Evolutionary conservation across 1,140 invertebrate species (phyloP), one percentile per base, ranked within the genome.

Genomic region (Drosophila nannoptera): DNA sequence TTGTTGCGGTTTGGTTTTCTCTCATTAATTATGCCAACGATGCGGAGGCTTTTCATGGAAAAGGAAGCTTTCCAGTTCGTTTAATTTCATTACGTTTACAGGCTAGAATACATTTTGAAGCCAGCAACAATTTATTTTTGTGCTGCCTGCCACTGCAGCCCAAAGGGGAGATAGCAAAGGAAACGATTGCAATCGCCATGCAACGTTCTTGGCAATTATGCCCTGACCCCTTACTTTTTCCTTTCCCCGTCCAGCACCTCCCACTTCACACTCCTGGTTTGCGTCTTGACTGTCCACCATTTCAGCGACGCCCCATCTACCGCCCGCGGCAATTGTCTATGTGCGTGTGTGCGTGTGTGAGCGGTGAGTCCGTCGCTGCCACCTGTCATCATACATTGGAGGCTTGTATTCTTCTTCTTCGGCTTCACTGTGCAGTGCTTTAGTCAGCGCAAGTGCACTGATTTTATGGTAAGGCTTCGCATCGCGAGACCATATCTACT

Each of bases 51-150:
- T 78, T 77, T 77, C 50, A 69, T 77, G 62, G 75, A 66, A 82
- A 82, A 82, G 78, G 78, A 82, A 83, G 78, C 78, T 82, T 82
- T 82, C 78, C 78, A 82, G 78, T 82, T 82, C 67, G 78, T 78
- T 82, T 78, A 65, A 35, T 78, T 82, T 78, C 68, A 78, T 82
- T 66, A 67, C 68, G 63, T 70, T 70, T 70, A 22, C 67, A 64
- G 67, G 54, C 60, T 73, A 82, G 78, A 82, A 82, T 82, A 73
- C 71, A 71, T 48, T 43, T 62, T 31, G 52, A 59, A 48, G 31
- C n/a, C 49, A 43, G 53, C 29, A 65, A 16, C 56, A 43, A 54
- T 70, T 58, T 45, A 52, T 52, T 65, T 65, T 56, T 22, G 56
- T 66, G 49, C 12, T 40, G 14, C 32, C 49, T 43, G 12, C 40